Conservation (phyloP, 2,113 vertebrate species). For the Oncorhynchus tshawytscha region DNA sequence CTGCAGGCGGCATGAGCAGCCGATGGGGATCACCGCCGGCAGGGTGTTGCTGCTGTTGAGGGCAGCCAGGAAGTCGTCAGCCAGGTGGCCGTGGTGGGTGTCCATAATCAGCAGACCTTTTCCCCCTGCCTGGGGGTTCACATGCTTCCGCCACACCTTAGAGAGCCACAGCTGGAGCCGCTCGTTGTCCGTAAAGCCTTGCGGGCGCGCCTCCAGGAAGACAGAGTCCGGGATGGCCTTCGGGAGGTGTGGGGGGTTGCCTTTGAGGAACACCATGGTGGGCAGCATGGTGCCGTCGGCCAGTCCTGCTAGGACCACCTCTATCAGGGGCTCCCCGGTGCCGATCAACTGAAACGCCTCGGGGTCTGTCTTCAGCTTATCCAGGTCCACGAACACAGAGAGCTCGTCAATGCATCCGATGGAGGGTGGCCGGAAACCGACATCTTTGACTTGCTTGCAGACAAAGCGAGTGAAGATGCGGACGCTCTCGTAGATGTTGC, state of each 20-base stretch:
- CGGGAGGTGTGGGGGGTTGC: conserved; percentile 26
- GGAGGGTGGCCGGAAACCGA: conserved; percentile 61
- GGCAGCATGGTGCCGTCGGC: conserved; percentile 80
- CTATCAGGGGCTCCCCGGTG: conserved; percentile 77
- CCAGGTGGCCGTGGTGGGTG: conserved; percentile 79
- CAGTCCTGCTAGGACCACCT: conserved; percentile 75
- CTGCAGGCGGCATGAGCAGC: conserved; percentile 82
- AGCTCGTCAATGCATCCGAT: conserved; percentile 81
- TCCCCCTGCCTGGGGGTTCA: conserved; percentile 51
- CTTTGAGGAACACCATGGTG: conserved; percentile 70
- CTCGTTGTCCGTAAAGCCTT: conserved; percentile 74
- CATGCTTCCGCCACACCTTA: conserved; percentile 78
- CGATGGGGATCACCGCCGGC: conserved; percentile 77
- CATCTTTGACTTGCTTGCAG: conserved; percentile 68
- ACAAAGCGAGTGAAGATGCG: conserved; percentile 75
- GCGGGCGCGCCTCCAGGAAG: conserved; percentile 71
- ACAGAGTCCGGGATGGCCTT: conserved; percentile 59
- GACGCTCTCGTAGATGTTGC: conserved; percentile 67
- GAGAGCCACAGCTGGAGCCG: conserved; percentile 75
- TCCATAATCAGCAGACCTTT: conserved; percentile 83
- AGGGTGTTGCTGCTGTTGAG: conserved; percentile 66
- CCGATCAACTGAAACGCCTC: conserved; percentile 67
- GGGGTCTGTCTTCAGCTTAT: conserved; percentile 56
- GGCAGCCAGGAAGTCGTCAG: conserved; percentile 67
- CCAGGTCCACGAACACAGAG: conserved; percentile 77